Conservation (phyloP, 2,797 vertebrate genomes). For the Aplochiton taeniatus region DNA sequence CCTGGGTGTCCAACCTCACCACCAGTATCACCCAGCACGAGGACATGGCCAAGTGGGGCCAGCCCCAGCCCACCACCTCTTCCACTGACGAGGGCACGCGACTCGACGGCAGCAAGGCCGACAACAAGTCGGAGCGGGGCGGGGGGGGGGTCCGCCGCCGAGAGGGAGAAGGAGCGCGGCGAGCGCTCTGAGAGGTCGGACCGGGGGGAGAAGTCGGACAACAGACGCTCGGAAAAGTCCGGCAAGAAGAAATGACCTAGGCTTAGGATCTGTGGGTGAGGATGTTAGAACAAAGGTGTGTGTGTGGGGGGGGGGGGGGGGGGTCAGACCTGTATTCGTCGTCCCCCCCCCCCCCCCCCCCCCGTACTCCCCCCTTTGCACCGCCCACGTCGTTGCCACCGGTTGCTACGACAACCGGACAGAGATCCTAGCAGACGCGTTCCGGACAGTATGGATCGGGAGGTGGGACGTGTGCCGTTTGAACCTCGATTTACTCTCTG, state of each 20-base stretch:
- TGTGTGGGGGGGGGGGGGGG: not conserved
- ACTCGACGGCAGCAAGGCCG: constrained; percentile 76
- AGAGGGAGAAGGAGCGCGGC: constrained; percentile 56
- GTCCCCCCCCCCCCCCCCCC: constrained; percentile 35
- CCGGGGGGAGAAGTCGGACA: constrained; percentile 68
- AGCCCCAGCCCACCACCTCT: constrained; percentile 89
- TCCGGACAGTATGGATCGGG: constrained; percentile 39
- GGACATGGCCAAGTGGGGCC: constrained; percentile 86
- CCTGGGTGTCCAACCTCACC: constrained; percentile 82
- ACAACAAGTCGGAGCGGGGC: constrained; percentile 74
- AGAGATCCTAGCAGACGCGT: constrained; percentile 40
- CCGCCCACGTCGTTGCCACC: no score
- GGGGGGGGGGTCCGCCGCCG: constrained; percentile 55
- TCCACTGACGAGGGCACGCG: constrained; percentile 89
- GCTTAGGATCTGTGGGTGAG: constrained; percentile 23
- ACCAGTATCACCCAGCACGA: constrained; percentile 82
- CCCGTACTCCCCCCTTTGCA: constrained; percentile 24
- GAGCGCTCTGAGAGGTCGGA: constrained; percentile 68
- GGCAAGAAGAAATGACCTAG: constrained; percentile 84
- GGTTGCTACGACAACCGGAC: constrained; percentile 22
- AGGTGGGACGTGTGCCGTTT: constrained; percentile 40
- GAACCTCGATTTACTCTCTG: constrained; percentile 9
- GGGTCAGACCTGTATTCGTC: constrained; percentile 4
- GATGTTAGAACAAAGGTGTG: constrained; percentile 27
- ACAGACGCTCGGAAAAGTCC: constrained; percentile 82